Conservation (phyloP, 2,113 vertebrate species). For the Actenoides lindsayi region DNA sequence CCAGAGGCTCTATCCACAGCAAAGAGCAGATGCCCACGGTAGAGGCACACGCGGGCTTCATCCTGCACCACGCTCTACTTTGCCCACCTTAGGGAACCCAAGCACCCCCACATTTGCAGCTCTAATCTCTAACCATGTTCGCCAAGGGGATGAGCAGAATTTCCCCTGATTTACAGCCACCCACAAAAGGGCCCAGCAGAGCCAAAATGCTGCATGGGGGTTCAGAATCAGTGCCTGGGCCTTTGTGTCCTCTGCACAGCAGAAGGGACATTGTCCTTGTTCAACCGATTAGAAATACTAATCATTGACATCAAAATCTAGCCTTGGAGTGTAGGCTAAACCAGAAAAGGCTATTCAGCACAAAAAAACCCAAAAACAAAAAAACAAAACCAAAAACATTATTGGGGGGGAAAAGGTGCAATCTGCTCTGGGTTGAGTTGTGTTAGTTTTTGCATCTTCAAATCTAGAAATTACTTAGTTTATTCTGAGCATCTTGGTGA, state of each 20-base stretch:
- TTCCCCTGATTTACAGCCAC: slow-evolving; percentile 50
- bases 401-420: not conserved
- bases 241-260: slow-evolving; percentile 60
- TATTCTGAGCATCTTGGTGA: slow-evolving; percentile 1
- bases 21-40: not conserved
- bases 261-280: slow-evolving; percentile 70
- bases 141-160: slow-evolving; percentile 19
- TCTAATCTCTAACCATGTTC: not conserved
- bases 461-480: not conserved
- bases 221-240: slow-evolving; percentile 57
- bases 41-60: rapidly evolving
- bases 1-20: not conserved
- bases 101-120: not conserved
- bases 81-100: not conserved
- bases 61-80: rapidly evolving
- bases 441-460: slow-evolving; percentile 47
- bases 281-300: slow-evolving; percentile 72
- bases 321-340: slow-evolving; percentile 41
- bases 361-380: not conserved
- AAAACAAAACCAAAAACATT: not conserved
- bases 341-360: slow-evolving; percentile 29
- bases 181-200: not conserved
- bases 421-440: not conserved
- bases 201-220: slow-evolving; percentile 37
- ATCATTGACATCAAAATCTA: slow-evolving; percentile 70